phyloP scores from a whole-genome alignment of 2,888 invertebrate species.

The Chrysolina americana region DNA sequence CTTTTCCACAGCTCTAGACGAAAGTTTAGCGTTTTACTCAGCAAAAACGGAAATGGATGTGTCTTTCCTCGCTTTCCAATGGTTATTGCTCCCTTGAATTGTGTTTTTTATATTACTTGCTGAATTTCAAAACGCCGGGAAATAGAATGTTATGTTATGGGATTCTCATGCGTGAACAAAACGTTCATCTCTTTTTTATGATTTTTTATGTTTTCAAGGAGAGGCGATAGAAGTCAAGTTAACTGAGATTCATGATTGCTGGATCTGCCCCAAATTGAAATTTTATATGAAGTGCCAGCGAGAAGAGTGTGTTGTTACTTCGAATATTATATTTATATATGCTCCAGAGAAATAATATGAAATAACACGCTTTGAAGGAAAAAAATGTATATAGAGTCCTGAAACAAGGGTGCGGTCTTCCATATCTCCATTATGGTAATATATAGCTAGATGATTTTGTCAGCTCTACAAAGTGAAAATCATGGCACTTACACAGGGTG shows the following conservation, averaged over 20 bases:
- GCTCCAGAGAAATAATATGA: no score
- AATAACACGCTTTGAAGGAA: no score
- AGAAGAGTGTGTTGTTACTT: not conserved
- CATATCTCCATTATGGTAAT: no score
- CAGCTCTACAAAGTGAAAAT: no score
- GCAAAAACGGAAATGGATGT: conserved; percentile 42
- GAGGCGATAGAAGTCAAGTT: not conserved
- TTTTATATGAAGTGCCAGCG: not conserved
- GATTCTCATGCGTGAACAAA: conserved; percentile 24
- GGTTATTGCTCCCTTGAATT: conserved; percentile 46
- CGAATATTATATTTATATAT: not conserved
- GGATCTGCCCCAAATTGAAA: not conserved
- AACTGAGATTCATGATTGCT: conserved; percentile 3
- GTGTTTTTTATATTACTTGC: conserved; percentile 42
- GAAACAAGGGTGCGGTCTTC: no score
- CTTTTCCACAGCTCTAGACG: conserved; percentile 30
- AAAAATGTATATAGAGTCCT: no score
- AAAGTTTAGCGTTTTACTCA: conserved; percentile 43
- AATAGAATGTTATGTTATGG: conserved; percentile 33
- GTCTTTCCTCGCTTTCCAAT: conserved; percentile 43
- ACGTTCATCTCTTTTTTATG: conserved; percentile 18
- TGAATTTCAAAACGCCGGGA: conserved; percentile 41
- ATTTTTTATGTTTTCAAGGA: conserved; percentile 3
- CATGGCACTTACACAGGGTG: no score
- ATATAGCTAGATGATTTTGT: no score